These are phyloP conservation scores for Drosophila mayaguana DNA, from an alignment of 2,888 invertebrate genomes.

Conservation along the genomic window DNA sequence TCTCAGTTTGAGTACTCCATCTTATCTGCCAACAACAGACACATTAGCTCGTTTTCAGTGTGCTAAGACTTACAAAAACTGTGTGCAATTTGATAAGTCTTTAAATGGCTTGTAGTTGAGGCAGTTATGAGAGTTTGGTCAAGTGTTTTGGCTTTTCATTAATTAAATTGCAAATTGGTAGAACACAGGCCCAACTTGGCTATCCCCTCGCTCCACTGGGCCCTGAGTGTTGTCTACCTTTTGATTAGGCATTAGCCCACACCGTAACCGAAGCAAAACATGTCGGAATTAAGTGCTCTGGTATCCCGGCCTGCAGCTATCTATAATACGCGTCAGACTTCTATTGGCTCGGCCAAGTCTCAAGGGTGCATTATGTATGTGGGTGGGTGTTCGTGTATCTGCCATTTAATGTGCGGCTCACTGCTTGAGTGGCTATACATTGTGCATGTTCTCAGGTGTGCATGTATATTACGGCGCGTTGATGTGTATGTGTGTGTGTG, in stretches of 20 bases:
- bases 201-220: neutral
- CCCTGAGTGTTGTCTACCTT: conserved; percentile 48
- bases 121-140: conserved; percentile 18
- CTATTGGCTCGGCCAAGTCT: conserved; percentile 44
- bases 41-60: conserved; percentile 28
- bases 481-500: neutral
- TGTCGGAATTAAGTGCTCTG: conserved; percentile 62
- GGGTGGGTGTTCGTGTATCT: conserved; percentile 15
- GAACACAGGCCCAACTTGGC: conserved; percentile 14
- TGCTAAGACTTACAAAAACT: neutral
- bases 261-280: conserved; percentile 57
- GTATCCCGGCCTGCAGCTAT: conserved; percentile 34
- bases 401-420: conserved; percentile 44
- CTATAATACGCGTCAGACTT: neutral
- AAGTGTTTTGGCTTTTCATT: conserved; percentile 66
- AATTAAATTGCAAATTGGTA: conserved; percentile 60
- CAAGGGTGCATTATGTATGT: conserved; percentile 68
- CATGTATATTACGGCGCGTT: conserved; percentile 2
- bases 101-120: conserved; percentile 8
- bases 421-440: conserved; percentile 42
- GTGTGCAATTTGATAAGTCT: neutral
- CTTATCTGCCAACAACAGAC: conserved; percentile 9
- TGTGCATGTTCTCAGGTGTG: conserved; percentile 24
- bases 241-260: conserved; percentile 61
- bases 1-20: neutral